Percentiles rank a stretch among this genome's conserved stretches.
phyloP scores from a whole-genome alignment of 2,888 invertebrate species.

The Apoda limacodes region DNA sequence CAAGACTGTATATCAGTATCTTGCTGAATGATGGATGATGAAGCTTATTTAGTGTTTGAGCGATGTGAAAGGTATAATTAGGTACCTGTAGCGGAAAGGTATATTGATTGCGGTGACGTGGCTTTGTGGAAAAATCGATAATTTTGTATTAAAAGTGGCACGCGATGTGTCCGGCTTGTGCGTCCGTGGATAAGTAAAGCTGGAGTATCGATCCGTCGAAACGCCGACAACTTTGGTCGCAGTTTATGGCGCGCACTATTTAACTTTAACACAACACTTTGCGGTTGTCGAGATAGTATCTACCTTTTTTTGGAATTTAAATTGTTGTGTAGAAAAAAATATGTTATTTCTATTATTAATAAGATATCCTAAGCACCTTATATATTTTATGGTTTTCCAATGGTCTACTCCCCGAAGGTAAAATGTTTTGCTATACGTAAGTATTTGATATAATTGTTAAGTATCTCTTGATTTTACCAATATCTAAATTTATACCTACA shows the following conservation, averaged over 20 bases:
- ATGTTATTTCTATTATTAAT: too few relatives aligned
- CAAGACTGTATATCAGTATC: too few relatives aligned
- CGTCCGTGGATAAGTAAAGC: slow-evolving; percentile 41
- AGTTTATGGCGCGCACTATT: slow-evolving; percentile 50
- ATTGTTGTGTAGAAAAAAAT: too few relatives aligned
- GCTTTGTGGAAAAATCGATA: slow-evolving; percentile 66
- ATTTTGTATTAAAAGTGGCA: slow-evolving; percentile 66
- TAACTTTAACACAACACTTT: slow-evolving; percentile 43
- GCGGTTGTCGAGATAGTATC: too few relatives aligned
- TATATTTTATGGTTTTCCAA: too few relatives aligned
- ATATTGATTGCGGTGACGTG: slow-evolving; percentile 69
- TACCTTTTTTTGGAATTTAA: too few relatives aligned
- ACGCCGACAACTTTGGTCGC: slow-evolving; percentile 50
- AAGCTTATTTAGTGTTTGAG: slow-evolving; percentile 59
- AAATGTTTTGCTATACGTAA: too few relatives aligned
- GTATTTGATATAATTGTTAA: too few relatives aligned
- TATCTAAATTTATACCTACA: too few relatives aligned
- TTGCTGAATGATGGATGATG: slow-evolving; percentile 42
- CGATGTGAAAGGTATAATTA: slow-evolving; percentile 61
- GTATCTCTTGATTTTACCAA: too few relatives aligned
- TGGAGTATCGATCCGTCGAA: slow-evolving; percentile 54
- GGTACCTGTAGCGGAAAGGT: slow-evolving; percentile 67
- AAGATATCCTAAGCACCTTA: too few relatives aligned
- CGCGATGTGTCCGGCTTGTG: slow-evolving; percentile 61
- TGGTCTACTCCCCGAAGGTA: too few relatives aligned